Conservation (phyloP, 1,140 invertebrate genomes). For the Protaetia brevitarsis region DNA sequence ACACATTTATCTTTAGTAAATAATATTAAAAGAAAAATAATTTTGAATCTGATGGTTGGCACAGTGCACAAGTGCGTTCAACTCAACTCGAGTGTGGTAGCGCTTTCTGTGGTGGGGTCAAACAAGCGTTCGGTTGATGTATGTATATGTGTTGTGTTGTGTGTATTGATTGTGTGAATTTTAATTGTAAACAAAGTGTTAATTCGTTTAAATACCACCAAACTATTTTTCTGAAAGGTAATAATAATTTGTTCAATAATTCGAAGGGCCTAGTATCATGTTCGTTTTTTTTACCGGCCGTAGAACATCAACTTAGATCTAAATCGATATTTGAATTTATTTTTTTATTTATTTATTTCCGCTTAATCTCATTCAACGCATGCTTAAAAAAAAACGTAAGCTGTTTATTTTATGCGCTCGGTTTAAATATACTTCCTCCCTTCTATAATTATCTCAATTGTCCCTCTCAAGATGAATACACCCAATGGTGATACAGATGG, state of each 20-base stretch:
- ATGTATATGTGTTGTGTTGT: slow-evolving; percentile 8
- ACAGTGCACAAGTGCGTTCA: neutral
- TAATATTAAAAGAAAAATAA: neutral
- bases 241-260: neutral
- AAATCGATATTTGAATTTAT: slow-evolving; percentile 15
- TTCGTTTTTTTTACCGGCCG: neutral
- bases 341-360: neutral
- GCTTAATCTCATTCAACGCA: neutral
- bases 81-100: slow-evolving; percentile 9
- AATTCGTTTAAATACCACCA: neutral
- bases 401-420: neutral
- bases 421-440: neutral
- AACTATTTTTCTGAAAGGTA: neutral
- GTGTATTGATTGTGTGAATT: slow-evolving; percentile 9
- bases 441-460: neutral
- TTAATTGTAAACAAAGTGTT: slow-evolving; percentile 15
- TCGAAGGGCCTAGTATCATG: no score
- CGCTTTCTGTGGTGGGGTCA: slow-evolving; percentile 2
- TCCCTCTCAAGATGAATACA: slow-evolving; percentile 21
- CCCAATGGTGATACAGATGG: slow-evolving; percentile 32
- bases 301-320: neutral
- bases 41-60: neutral
- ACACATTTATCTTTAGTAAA: neutral
- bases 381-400: neutral
- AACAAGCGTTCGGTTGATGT: neutral